Evolutionary conservation across 2,797 vertebrate species (phyloP), one percentile per base, ranked within the genome.

Genomic region (Cyprinodon diabolis): DNA sequence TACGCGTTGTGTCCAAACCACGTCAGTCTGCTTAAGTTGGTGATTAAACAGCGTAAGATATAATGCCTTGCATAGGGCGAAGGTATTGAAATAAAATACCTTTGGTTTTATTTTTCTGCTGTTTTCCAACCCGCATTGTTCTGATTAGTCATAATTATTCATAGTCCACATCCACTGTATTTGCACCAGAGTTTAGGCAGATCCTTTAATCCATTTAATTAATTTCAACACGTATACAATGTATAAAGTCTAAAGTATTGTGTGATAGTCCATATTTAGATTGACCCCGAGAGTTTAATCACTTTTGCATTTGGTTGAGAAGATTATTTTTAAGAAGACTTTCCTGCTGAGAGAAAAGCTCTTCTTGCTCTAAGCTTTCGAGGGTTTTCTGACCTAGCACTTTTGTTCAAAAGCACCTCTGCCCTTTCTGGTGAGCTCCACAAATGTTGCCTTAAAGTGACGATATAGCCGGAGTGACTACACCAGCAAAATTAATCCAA

Each of bases 261-360:
- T 60, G 14, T 48, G 15, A 49, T 19, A 21, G 73, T 73, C 47
- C 49, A 49, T 37, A 75, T 79, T 73, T 69, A 48, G 49, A 76
- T 68, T 57, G 66, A 62, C 37, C 62, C 23, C 1, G 43, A 62
- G 66, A 72, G 71, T 81, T 79, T 55, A 79, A 79, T 74, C 69
- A 83, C 75, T 49, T 83, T 68, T 63, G 43, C 77, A 74, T 47
- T 67, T 45, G 62, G 86, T 85, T 84, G 83, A 90, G 78, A 87
- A 81, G 83, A 88, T 87, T 86, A 91, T 84, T 81, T 88, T 81
- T 88, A 43, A 75, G 79, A 87, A 78, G 80, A 77, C 74, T 68
- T 75, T 84, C 72, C 88, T 57, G 75, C 85, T 87, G 83, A 86
- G 90, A 90, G 79, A 62, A 89, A 89, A 92, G 87, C 71, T 66